Evolutionary conservation across 2,113 vertebrate species (phyloP), one percentile per base, ranked within the genome.

Genomic region (Prunella fulvescens): DNA sequence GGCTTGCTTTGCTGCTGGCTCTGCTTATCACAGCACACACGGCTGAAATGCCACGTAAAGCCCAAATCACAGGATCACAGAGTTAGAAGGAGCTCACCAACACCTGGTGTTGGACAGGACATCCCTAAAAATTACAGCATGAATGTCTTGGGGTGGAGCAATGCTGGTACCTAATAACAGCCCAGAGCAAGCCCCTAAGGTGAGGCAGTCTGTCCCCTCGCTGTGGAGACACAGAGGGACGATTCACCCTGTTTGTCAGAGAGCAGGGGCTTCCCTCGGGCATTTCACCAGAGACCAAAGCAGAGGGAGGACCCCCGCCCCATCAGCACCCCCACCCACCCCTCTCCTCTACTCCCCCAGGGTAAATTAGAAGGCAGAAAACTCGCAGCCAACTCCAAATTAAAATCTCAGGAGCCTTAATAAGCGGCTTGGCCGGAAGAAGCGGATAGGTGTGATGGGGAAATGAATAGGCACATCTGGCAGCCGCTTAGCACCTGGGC

Each of bases 391-490:
- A 2, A 66, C 45, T 82, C 60, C n/a, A 90, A 96, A 96, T 93
- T 91, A 93, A 91, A 92, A 81, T 66, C 88, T 78, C 71, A 7
- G 81, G 87, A 77, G 35, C 72, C 77, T 71, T 95, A 92, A 95
- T 86, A 71, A 94, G 69, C 60, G 1, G 10, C 86, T 70, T 71
- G 93, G 88, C 88, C 20, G 14, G 76, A 86, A 88, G 82, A 40
- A 95, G 82, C 6, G 4, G 45, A 53, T 74, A 94, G 95, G 93
- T 94, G 96, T 35, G 88, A 94, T 92, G 67, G 78, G 86, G 85
- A 72, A 82, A 93, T 86, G 93, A 87, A 88, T 57, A 81, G 90
- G 81, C 76, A 90, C 95, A 74, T 89, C 77, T 95, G 96, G 88
- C 84, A 78, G 91, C 70, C 5, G 70, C 95, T 92, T 71, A 92